Base-by-base conservation (phyloP, 2,113 vertebrate species). In the Psilopsiagon aurifrons region DNA sequence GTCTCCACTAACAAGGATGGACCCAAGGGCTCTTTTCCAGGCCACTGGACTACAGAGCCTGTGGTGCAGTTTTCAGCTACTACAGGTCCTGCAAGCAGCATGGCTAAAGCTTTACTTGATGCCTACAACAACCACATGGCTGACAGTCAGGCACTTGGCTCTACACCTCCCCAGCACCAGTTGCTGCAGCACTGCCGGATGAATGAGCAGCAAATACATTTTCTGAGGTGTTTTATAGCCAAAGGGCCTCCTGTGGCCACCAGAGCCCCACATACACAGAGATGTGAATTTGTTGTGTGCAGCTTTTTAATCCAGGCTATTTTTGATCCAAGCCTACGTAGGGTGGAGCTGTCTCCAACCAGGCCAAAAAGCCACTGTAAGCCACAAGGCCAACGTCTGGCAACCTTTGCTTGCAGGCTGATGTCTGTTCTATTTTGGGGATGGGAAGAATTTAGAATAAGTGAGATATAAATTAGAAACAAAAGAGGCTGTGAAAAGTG, bases 351-450 rank as follows among this genome's bases (percentile, higher is more conserved):
- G 96, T 91, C 95, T 95, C 88, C 90, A 93, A 90, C 83, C 90
- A 97, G 95, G 93, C 97, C 96, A 98, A 97, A 97, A 94, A 96
- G 91, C 94, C 96, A 97, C 97, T 97, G 96, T 95, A 97, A 97
- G 96, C 97, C 96, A 97, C 97, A 92, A 97, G 95, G 95, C 95
- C 96, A 96, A 70, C 77, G 95, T 95, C 96, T 98, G 97, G 97
- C 95, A 97, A 97, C 96, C 96, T 97, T 91, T 95, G 88, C 97
- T 98, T 97, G 85, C 93, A 98, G 96, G 88, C 92, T 97, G 94
- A 96, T 97, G 97, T 87, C 94, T 96, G 78, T 88, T 97, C 97
- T 98, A 98, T 98, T 98, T 97, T 97, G 91, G 86, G 97, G 89
- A 96, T 89, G 87, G 95, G 95, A 98, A 96, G 86, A 92, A 94